phyloP scores from a whole-genome alignment of 1,140 invertebrate genomes.

The Anagrus nilaparvatae region DNA sequence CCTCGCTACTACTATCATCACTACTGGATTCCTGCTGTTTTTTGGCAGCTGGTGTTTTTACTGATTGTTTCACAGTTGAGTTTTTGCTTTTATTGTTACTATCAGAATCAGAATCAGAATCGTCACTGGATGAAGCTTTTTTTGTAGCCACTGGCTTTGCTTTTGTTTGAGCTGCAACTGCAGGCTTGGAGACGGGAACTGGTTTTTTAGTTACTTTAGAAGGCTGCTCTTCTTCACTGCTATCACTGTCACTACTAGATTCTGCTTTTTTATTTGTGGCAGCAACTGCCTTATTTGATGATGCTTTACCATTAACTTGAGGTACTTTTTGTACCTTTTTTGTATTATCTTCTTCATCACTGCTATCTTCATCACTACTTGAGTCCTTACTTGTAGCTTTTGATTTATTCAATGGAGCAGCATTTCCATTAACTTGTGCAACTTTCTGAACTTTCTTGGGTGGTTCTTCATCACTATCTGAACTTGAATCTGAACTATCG shows the following conservation, averaged over 20 bases:
- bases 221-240: slow-evolving; percentile 29
- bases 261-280: slow-evolving; percentile 20
- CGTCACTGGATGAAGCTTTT: slow-evolving; percentile 38
- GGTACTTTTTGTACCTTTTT: slow-evolving; percentile 16
- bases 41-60: slow-evolving; percentile 13
- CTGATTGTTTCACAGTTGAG: background rate
- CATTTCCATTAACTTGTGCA: slow-evolving; percentile 19
- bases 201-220: slow-evolving; percentile 15
- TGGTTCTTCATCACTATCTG: slow-evolving; percentile 29
- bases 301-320: slow-evolving; percentile 18
- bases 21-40: slow-evolving; percentile 18
- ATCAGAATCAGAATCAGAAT: slow-evolving; percentile 31
- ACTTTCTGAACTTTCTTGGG: slow-evolving; percentile 17
- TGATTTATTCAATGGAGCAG: slow-evolving; percentile 4
- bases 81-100: slow-evolving; percentile 6
- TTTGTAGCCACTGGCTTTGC: slow-evolving; percentile 29
- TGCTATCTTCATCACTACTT: slow-evolving; percentile 1
- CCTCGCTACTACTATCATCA: slow-evolving; percentile 32
- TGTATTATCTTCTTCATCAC: slow-evolving; percentile 16
- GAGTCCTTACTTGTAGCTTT: slow-evolving; percentile 14
- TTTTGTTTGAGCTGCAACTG: slow-evolving; percentile 19
- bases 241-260: slow-evolving; percentile 28
- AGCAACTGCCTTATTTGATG: slow-evolving; percentile 13
- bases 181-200: slow-evolving; percentile 10
- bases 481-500: slow-evolving; percentile 38